Percentiles rank a stretch among this genome's conserved stretches.
Conservation (phyloP, 64 coral and sea anemone genomes). For the Astreopora myriophthalma region DNA sequence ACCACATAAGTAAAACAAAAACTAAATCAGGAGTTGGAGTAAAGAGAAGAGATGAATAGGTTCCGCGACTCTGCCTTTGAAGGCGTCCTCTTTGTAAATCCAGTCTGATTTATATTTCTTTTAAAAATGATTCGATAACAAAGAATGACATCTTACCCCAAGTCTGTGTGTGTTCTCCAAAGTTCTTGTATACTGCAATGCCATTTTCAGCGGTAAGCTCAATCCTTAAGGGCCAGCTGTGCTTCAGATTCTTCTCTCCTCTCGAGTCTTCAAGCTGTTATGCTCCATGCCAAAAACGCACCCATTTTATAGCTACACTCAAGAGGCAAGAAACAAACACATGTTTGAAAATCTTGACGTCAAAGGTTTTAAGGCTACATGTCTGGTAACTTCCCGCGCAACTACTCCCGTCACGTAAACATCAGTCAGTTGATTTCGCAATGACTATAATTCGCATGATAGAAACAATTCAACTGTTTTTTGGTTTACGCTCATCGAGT, state of each 20-base stretch:
- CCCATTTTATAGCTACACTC: not conserved
- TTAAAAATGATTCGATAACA: not conserved
- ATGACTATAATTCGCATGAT: no score
- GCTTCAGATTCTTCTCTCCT: not conserved
- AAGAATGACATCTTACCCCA: not conserved
- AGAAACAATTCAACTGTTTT: no score
- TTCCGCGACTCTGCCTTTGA: no score
- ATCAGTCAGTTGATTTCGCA: no score
- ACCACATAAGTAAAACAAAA: not conserved
- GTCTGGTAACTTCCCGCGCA: no score
- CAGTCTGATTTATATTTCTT: not conserved
- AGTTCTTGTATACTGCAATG: slow-evolving; percentile 14
- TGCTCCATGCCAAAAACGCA: not conserved
- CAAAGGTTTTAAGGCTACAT: not conserved
- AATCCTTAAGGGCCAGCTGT: not conserved
- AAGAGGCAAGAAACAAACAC: not conserved
- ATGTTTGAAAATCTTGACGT: not conserved
- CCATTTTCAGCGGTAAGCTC: no score
- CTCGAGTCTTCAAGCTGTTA: slow-evolving; percentile 14
- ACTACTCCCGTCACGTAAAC: no score
- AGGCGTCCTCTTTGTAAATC: no score
- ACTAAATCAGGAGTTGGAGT: not conserved
- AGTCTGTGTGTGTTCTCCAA: not conserved
- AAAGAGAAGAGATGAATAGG: no score
- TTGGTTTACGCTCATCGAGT: no score